Base-by-base conservation (phyloP, 2,888 invertebrate genomes). In the Drosophila mulleri region DNA sequence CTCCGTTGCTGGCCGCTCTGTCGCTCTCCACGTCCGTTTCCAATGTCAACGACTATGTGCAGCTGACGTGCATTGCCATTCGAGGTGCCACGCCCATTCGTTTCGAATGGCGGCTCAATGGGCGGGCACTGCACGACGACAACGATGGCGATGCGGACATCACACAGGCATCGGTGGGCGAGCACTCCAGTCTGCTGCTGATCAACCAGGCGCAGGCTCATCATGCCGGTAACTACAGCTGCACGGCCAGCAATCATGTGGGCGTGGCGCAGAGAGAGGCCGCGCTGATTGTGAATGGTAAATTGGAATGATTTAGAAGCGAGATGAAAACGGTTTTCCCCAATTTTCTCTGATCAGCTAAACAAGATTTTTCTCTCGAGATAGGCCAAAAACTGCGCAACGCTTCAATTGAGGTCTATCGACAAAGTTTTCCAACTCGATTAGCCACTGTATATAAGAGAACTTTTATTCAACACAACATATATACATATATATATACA, bases 51-150 rank as follows among this genome's bases (percentile, higher is more conserved):
- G 96, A 97, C 92, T 94, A 97, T 82, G 95, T 96, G 58, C 96
- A 97, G 91, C 94, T 97, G 47, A 96, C 97, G 2, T 98, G 98
- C 91, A 96, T 96, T 57, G 96, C 97, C 58, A 97, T 96, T 47
- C 95, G 95, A 45, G 95, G 95, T 23, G 95, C 95, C 89, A 94
- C 95, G 94, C 95, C 95, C 1, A 94, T 95, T 47, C 94, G 94
- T 74, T 95, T 95, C 86, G 94, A 95, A 14, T 95, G 95, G 95
- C 80, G 73, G 39, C 68, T 92, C 2, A 91, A 92, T 70, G 83
- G 72, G 18, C 64, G 72, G 35, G 69, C 80, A 47, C 20, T 84
- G 62, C 72, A 78, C 12, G 73, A 88, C 72, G 86, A 83, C 26
- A 83, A 83, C 23, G 80, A 75, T 14, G 80, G 86, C 20, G 81